Conservation (phyloP, 1,140 invertebrate genomes). For the Eufriesea mexicana region DNA sequence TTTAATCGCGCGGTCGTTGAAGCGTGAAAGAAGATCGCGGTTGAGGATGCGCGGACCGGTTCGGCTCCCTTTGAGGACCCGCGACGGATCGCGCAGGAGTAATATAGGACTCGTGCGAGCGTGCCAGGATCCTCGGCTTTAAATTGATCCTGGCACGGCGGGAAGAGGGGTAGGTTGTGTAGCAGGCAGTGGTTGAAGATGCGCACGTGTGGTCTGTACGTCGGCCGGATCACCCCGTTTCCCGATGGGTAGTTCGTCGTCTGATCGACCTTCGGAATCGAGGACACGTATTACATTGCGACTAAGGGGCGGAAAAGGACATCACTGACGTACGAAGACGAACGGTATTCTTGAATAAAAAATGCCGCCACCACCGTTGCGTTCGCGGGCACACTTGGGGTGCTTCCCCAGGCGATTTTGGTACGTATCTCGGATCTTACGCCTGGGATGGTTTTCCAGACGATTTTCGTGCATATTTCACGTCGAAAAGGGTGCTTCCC, state of each 20-base stretch:
- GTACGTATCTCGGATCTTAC: too few species aligned
- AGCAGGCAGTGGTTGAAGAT: conserved; percentile 34
- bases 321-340: conserved; percentile 57
- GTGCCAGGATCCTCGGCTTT: conserved; percentile 16
- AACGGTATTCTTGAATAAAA: conserved; percentile 31
- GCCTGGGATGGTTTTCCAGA: too few species aligned
- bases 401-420: not conserved
- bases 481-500: not conserved
- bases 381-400: not conserved
- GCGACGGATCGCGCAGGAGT: conserved; percentile 1
- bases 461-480: too few species aligned
- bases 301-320: conserved; percentile 50
- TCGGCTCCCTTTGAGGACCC: conserved; percentile 14
- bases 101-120: conserved; percentile 8
- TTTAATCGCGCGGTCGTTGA: not conserved
- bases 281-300: conserved; percentile 49
- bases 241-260: conserved; percentile 38
- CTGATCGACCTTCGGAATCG: conserved; percentile 51
- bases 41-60: not conserved
- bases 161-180: not conserved
- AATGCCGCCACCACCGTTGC: not conserved
- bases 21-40: not conserved
- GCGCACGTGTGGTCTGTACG: conserved; percentile 30
- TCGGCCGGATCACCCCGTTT: conserved; percentile 41
- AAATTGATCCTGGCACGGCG: conserved; percentile 24